These are phyloP conservation scores for Tillus elongatus DNA, from an alignment of 2,888 invertebrate genomes.

Conservation along the genomic window DNA sequence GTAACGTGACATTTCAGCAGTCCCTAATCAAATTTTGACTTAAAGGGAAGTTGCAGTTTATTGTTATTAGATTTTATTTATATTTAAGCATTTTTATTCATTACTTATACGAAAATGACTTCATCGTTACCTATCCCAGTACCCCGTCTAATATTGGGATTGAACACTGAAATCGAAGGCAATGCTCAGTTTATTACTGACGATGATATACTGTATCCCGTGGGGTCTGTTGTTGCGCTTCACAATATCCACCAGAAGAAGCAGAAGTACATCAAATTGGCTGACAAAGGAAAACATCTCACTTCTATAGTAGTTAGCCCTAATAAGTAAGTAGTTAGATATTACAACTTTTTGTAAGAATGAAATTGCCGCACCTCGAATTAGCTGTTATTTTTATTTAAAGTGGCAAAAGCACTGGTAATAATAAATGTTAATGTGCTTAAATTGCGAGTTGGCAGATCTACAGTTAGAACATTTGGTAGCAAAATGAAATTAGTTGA, in stretches of 20 bases:
- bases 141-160: conserved; percentile 54
- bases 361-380: too few relatives aligned
- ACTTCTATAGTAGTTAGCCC: conserved; percentile 56
- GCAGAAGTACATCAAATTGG: conserved; percentile 63
- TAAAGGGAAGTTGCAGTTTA: too few relatives aligned
- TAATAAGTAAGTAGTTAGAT: conserved; percentile 50
- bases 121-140: conserved; percentile 44
- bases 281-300: conserved; percentile 55
- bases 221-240: conserved; percentile 65
- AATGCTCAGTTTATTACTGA: conserved; percentile 66
- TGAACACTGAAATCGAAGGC: conserved; percentile 55
- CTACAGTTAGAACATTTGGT: too few relatives aligned
- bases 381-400: conserved; percentile 5
- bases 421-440: too few relatives aligned
- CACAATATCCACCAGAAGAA: conserved; percentile 64
- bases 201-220: conserved; percentile 70
- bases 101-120: not conserved
- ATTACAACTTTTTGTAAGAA: too few relatives aligned
- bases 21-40: too few relatives aligned
- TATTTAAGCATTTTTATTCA: too few relatives aligned
- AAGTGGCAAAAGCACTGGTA: too few relatives aligned
- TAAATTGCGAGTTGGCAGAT: too few relatives aligned
- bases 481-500: too few relatives aligned
- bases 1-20: too few relatives aligned
- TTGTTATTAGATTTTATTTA: too few relatives aligned